Percentiles rank a stretch among this genome's conserved stretches.
These are phyloP conservation scores for Drosophila bifasciata DNA, from an alignment of 1,140 invertebrate species.

Conservation along the genomic window DNA sequence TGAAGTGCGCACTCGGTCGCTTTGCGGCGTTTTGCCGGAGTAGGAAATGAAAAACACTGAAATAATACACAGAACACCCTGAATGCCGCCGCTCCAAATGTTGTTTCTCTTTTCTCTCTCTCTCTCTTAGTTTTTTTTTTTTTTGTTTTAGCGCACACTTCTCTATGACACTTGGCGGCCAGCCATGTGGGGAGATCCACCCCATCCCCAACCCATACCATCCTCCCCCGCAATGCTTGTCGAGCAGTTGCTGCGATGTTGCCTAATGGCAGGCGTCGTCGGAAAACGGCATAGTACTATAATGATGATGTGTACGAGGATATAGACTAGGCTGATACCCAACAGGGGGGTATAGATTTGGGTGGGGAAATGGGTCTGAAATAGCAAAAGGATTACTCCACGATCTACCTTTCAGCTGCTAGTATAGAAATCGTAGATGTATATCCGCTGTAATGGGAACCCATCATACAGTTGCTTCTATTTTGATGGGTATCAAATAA, in stretches of 20 bases:
- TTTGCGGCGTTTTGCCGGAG: constrained; percentile 74
- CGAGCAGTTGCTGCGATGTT: constrained; percentile 13
- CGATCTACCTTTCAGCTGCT: too few species aligned
- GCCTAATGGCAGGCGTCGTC: constrained; percentile 38
- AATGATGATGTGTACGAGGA: background rate
- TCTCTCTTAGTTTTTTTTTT: too few species aligned
- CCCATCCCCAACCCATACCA: constrained; percentile 2
- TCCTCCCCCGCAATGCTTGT: too few species aligned
- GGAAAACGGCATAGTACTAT: background rate
- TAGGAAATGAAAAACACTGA: constrained; percentile 59
- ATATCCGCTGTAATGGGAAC: too few species aligned
- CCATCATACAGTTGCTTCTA: too few species aligned
- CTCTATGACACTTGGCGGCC: constrained; percentile 73
- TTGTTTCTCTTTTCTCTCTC: constrained; percentile 1
- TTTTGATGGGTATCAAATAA: background rate
- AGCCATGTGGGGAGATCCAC: constrained; percentile 26
- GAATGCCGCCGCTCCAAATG: constrained; percentile 72
- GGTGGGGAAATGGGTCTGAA: too few species aligned
- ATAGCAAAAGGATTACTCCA: too few species aligned
- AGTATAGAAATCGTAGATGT: too few species aligned
- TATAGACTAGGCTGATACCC: background rate
- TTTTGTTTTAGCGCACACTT: constrained; percentile 58
- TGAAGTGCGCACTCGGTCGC: constrained; percentile 76
- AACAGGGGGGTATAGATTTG: background rate
- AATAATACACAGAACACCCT: constrained; percentile 44